phyloP scores from a whole-genome alignment of 2,113 vertebrate species.

The Tiliqua scincoides region DNA sequence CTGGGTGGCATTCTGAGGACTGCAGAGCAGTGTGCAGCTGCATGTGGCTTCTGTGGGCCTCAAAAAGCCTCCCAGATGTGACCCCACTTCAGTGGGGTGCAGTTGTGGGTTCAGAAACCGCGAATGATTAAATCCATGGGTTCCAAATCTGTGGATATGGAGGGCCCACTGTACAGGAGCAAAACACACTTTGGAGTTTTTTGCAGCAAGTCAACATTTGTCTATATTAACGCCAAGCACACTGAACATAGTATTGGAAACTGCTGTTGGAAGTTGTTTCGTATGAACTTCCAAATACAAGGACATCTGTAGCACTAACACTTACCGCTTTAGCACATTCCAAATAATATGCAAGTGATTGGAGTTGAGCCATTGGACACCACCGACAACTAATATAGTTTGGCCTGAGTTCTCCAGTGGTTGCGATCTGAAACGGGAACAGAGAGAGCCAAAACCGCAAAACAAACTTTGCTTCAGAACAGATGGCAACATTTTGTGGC shows the following conservation, averaged over 20 bases:
- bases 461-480: slow-evolving; percentile 58
- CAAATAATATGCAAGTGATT: slow-evolving; percentile 88
- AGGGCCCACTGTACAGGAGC: no score
- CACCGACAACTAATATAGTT: slow-evolving; percentile 92
- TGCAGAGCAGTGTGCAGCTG: no score
- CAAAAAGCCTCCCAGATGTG: no score
- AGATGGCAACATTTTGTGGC: slow-evolving; percentile 74
- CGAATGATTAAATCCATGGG: no score
- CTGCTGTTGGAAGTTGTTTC: not conserved
- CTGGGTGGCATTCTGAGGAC: no score
- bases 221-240: not conserved
- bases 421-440: slow-evolving; percentile 83
- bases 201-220: not conserved
- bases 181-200: not conserved
- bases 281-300: not conserved
- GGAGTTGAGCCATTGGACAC: slow-evolving; percentile 95
- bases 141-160: no score
- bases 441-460: slow-evolving; percentile 38
- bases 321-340: slow-evolving; percentile 89
- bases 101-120: no score
- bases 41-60: no score
- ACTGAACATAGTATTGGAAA: not conserved
- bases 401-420: slow-evolving; percentile 86
- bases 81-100: no score
- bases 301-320: slow-evolving; percentile 28